Percentiles rank a stretch among this genome's conserved stretches.
phyloP scores from a whole-genome alignment of 2,113 vertebrate genomes.

The Brevimyrus niger region DNA sequence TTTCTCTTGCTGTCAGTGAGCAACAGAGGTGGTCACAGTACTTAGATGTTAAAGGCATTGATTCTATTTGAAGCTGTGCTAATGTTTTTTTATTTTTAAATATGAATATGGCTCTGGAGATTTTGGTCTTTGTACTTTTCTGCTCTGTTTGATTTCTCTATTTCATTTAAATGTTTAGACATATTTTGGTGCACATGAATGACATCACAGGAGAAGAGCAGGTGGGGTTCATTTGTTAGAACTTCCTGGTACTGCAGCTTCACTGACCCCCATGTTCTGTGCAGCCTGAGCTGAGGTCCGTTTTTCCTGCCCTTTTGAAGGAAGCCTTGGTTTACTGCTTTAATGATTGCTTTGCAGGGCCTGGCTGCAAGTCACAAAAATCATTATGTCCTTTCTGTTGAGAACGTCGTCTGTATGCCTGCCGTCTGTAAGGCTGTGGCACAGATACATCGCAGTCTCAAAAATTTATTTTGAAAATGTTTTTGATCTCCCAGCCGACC shows the following conservation, averaged over 20 bases:
- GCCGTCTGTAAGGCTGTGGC: slow-evolving; percentile 48
- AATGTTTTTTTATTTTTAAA: not conserved
- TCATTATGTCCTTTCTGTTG: not conserved
- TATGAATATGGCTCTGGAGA: not conserved
- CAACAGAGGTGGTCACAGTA: not conserved
- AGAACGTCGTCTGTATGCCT: slow-evolving; percentile 34
- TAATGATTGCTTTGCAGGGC: not conserved
- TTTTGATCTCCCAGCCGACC: slow-evolving; percentile 67
- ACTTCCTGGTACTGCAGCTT: not conserved
- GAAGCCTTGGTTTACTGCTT: not conserved
- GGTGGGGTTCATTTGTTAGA: not conserved
- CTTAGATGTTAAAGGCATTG: not conserved
- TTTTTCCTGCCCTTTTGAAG: not conserved
- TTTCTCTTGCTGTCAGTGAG: not conserved
- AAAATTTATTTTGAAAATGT: slow-evolving; percentile 71
- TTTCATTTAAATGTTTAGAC: not conserved
- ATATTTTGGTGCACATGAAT: not conserved
- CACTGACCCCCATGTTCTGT: not conserved
- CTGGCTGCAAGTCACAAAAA: not conserved
- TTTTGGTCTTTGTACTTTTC: not conserved
- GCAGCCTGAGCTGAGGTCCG: not conserved
- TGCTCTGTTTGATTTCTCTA: not conserved
- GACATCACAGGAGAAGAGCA: not conserved
- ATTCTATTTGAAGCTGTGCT: not conserved
- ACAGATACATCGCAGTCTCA: slow-evolving; percentile 57